Conservation (phyloP, 2,888 invertebrate species). For the Tetragonula carbonaria region DNA sequence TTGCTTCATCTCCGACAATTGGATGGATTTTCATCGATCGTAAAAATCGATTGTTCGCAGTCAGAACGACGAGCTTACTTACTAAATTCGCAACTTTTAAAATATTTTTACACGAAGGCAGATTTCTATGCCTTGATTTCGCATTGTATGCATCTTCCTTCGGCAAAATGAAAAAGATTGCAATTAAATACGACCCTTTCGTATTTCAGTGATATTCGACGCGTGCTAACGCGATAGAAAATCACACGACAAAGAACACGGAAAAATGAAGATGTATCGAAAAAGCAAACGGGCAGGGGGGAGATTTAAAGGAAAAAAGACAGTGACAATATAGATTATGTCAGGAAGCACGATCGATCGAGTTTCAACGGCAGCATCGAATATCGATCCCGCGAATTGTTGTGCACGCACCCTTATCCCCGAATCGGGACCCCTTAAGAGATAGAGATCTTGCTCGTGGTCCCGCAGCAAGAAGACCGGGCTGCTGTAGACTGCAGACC, state of each 20-base stretch:
- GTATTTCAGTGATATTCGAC: not conserved
- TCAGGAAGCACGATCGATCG: not conserved
- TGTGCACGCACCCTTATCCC: constrained; percentile 79
- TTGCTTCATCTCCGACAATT: not conserved
- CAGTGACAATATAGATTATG: not conserved
- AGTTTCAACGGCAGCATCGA: not conserved
- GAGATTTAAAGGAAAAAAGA: not conserved
- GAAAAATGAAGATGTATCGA: not conserved
- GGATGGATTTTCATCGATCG: not conserved
- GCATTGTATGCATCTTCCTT: not conserved
- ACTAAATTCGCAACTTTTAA: not conserved
- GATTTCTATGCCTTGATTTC: not conserved
- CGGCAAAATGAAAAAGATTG: not conserved
- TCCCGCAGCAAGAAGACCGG: constrained; percentile 69
- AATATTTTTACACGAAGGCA: no score
- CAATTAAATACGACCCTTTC: no score
- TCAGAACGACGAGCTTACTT: not conserved
- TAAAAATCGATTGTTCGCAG: not conserved
- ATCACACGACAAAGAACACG: not conserved
- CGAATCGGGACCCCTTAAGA: constrained; percentile 65
- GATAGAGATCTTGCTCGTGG: constrained; percentile 77
- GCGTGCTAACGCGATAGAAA: not conserved
- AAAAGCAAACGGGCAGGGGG: not conserved
- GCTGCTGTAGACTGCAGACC: constrained; percentile 69
- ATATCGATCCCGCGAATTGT: constrained; percentile 43